Percentiles rank a stretch among this genome's conserved stretches.
These are phyloP conservation scores for Calypte anna DNA, from an alignment of 2,113 vertebrate species.

Conservation along the genomic window DNA sequence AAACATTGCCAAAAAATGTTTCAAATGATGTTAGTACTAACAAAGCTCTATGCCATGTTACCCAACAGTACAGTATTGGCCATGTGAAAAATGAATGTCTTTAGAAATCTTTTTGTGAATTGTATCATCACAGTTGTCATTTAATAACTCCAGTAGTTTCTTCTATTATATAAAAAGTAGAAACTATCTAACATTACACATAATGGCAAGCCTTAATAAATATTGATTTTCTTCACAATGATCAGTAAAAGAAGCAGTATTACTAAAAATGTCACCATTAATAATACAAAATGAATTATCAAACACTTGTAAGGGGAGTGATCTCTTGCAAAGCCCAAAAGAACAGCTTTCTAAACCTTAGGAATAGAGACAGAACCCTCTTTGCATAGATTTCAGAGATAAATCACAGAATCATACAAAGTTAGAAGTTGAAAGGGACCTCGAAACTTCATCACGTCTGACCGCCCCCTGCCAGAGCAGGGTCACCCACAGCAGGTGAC, in stretches of 20 bases:
- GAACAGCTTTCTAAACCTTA: not conserved
- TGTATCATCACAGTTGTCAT: fast-evolving
- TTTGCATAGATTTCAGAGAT: not conserved
- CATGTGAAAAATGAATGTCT: not conserved
- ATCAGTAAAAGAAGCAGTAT: not conserved
- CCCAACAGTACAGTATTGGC: not conserved
- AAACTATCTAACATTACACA: not conserved
- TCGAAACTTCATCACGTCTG: too few relatives aligned
- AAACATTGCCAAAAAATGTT: not conserved
- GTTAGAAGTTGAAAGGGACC: too few relatives aligned
- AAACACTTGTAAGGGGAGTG: not conserved
- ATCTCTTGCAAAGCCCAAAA: not conserved
- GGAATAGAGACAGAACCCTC: not conserved
- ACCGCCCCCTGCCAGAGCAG: too few relatives aligned
- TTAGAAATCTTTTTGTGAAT: not conserved
- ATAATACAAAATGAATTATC: not conserved
- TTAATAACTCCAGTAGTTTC: not conserved
- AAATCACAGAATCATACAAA: not conserved
- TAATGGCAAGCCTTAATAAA: not conserved
- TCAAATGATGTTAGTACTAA: not conserved
- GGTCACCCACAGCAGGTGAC: too few relatives aligned
- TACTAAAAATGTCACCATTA: not conserved
- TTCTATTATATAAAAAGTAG: not conserved
- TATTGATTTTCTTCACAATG: not conserved
- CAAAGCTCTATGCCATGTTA: not conserved